Conservation (phyloP, 2,113 vertebrate genomes). For the Peromyscus leucopus region DNA sequence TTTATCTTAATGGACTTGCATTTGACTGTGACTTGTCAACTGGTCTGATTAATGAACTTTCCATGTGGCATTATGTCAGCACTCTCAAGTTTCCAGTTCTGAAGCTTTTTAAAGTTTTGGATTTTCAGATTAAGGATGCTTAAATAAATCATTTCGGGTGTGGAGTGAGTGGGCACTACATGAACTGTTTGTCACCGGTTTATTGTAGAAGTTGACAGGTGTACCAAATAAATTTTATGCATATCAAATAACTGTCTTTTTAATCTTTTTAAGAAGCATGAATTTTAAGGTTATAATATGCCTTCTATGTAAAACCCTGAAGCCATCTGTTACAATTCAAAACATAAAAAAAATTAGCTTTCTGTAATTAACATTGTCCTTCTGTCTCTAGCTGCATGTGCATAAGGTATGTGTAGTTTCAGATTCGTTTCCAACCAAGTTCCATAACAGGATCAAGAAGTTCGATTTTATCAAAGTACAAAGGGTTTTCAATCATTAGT, state of each 20-base stretch:
- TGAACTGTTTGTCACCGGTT: slow-evolving; percentile 74
- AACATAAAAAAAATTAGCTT: slow-evolving; percentile 37
- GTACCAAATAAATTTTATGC: slow-evolving; percentile 88
- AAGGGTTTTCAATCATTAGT: neutral
- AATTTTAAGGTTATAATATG: neutral
- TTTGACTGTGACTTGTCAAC: neutral
- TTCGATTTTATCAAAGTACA: slow-evolving; percentile 3
- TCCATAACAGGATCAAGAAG: neutral
- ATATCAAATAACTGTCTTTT: slow-evolving; percentile 72
- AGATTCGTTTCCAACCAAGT: neutral
- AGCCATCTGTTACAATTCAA: neutral
- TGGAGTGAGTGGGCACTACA: slow-evolving; percentile 63
- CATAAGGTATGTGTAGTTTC: slow-evolving; percentile 16
- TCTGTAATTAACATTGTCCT: neutral
- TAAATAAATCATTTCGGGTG: slow-evolving; percentile 38
- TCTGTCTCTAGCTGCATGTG: neutral
- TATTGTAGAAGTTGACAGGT: slow-evolving; percentile 80
- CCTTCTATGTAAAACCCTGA: slow-evolving; percentile 8
- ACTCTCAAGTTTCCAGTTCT: neutral
- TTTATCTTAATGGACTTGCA: neutral
- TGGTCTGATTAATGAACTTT: neutral
- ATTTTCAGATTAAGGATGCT: neutral
- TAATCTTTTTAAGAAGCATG: slow-evolving; percentile 52
- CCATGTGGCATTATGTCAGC: neutral
- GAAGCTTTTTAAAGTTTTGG: neutral